phyloP scores from a whole-genome alignment of 1,140 invertebrate species.

The Physella acuta region DNA sequence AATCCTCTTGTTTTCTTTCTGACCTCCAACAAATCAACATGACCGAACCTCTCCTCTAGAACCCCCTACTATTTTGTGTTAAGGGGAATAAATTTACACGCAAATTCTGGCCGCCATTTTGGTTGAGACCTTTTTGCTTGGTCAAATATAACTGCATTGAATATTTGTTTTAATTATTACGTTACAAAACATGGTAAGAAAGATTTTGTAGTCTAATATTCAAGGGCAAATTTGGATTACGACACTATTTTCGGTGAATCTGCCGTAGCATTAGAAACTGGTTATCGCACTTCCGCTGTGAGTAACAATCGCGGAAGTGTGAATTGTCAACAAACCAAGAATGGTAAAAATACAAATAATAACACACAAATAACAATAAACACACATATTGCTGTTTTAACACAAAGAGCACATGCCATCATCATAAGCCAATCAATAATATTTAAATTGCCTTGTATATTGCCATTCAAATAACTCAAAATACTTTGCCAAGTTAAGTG shows the following conservation, averaged over 20 bases:
- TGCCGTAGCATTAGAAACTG: slow-evolving; percentile 10
- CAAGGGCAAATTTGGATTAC: neutral
- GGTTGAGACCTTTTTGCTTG: slow-evolving; percentile 41
- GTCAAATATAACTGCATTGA: slow-evolving; percentile 32
- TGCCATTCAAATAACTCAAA: too few relatives aligned
- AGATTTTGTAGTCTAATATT: neutral
- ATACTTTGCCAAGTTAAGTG: too few relatives aligned
- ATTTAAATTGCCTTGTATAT: too few relatives aligned
- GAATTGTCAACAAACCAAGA: too few relatives aligned
- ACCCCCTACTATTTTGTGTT: slow-evolving; percentile 25
- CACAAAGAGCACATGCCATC: too few relatives aligned
- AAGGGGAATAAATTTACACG: slow-evolving; percentile 41
- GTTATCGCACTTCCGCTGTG: slow-evolving; percentile 28
- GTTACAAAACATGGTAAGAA: slow-evolving; percentile 36
- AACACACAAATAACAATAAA: too few relatives aligned
- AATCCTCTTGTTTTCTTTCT: too few relatives aligned
- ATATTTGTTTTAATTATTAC: slow-evolving; percentile 32
- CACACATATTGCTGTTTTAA: too few relatives aligned
- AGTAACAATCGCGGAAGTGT: slow-evolving; percentile 21
- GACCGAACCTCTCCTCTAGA: slow-evolving; percentile 29
- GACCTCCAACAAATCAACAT: too few relatives aligned
- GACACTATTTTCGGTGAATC: slow-evolving; percentile 7
- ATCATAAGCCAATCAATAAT: too few relatives aligned
- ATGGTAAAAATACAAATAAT: too few relatives aligned
- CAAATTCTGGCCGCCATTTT: slow-evolving; percentile 47